Evolutionary conservation across 2,113 vertebrate species (phyloP), one percentile per base, ranked within the genome.

Genomic region (Drymodes brunneopygia): DNA sequence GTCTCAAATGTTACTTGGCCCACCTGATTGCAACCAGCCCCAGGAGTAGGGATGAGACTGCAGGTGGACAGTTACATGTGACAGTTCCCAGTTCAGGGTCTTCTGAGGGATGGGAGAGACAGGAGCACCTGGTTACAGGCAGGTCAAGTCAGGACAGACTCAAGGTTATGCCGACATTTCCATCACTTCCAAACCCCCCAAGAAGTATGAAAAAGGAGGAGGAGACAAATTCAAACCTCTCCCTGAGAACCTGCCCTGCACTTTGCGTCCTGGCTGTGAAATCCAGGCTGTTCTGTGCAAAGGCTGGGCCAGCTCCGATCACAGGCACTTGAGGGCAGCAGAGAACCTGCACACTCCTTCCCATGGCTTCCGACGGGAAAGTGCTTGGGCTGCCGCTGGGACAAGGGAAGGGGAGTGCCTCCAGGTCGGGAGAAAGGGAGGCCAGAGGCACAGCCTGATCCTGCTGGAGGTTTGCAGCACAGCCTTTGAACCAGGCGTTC

Each of bases 321-420:
- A 72, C 73, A 27, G 80, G 40, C 96, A 78, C 88, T 93, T 28
- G 93, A 94, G 93, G 93, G 96, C 95, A 95, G 86, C 81, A 94
- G 90, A 96, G 94, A 92, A 77, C 73, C 80, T 69, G 67, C n/a
- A 44, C 33, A 53, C 38, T 84, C 66, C 54, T 35, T 84, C 45
- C 62, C 51, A 15, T 21, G 0, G 47, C 57, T 88, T 66, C 20
- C 4, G 22, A 38, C 15, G 12, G 28, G 22, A 77, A 67, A 74
- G 45, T 1, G 54, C 23, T 23, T 17, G 12, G 42, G 69, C 86
- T 69, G 67, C 36, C 7, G 24, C 8, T n/a, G 69, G 86, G 73
- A 66, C 12, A 13, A 12, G 53, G 23, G 17, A 86, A 53, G 18
- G 27, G 48, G 78, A 84, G 56, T 9, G 79, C 42, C 64, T 88